These are phyloP conservation scores for Drosophila eohydei DNA, from an alignment of 2,888 invertebrate species.

Conservation along the genomic window DNA sequence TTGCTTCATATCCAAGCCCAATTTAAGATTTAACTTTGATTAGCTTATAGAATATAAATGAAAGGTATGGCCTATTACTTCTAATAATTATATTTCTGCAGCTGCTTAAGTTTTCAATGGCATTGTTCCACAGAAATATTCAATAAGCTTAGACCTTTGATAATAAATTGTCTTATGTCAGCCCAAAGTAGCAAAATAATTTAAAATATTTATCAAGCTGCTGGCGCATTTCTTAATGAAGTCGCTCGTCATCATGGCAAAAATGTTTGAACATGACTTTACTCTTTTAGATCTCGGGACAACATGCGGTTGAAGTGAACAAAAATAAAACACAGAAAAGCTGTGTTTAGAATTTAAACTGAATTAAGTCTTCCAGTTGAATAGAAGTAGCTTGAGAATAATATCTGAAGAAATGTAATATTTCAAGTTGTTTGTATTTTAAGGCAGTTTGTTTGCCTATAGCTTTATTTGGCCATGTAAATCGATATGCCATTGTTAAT, in stretches of 20 bases:
- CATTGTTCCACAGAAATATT: not conserved
- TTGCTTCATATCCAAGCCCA: conserved; percentile 13
- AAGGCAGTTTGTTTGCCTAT: not conserved
- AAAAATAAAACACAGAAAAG: too few species aligned
- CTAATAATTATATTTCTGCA: not conserved
- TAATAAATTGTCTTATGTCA: not conserved
- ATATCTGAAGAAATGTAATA: not conserved
- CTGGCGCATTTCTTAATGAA: too few species aligned
- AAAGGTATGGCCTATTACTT: not conserved
- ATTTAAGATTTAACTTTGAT: not conserved
- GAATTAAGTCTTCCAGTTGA: not conserved
- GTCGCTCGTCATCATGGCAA: too few species aligned
- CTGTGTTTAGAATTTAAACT: too few species aligned
- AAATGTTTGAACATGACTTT: not conserved
- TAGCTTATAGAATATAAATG: not conserved
- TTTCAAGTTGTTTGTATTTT: not conserved
- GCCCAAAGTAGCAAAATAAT: not conserved
- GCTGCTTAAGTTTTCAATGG: not conserved
- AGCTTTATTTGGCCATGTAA: not conserved
- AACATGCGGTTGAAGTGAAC: not conserved
- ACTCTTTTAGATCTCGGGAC: not conserved
- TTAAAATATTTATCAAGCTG: not conserved
- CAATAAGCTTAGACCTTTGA: not conserved
- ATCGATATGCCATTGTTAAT: not conserved
- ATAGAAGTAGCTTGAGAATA: not conserved